These are phyloP conservation scores for Lacanobia oleracea DNA, from an alignment of 2,888 invertebrate species.

Conservation along the genomic window DNA sequence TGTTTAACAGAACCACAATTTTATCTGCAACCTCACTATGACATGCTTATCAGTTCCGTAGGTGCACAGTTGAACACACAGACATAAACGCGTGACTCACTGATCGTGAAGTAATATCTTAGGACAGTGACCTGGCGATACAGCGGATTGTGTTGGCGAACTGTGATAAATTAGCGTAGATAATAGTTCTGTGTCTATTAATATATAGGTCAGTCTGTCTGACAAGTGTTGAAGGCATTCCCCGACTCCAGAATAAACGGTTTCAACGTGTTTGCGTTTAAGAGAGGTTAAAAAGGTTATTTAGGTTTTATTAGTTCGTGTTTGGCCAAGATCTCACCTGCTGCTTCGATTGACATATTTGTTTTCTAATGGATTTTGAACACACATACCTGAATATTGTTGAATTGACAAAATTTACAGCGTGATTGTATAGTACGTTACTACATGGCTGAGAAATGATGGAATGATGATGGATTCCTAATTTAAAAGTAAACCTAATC, in stretches of 20 bases:
- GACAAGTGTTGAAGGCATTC: neutral
- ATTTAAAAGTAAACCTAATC: no score
- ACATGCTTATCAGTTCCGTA: constrained; percentile 48
- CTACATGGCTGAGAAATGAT: no score
- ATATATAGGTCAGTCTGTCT: constrained; percentile 11
- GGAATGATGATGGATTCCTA: no score
- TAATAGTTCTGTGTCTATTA: constrained; percentile 18
- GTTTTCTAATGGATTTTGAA: no score
- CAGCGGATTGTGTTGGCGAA: constrained; percentile 28
- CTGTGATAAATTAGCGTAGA: constrained; percentile 24
- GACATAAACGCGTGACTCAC: constrained; percentile 45
- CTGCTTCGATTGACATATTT: no score
- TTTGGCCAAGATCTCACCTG: neutral
- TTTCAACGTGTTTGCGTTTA: no score
- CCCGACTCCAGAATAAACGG: no score
- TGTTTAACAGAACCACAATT: neutral
- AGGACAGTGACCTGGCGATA: constrained; percentile 52
- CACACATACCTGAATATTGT: no score
- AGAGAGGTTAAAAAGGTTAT: neutral
- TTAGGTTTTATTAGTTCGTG: neutral
- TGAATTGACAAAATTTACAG: no score
- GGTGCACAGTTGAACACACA: constrained; percentile 22
- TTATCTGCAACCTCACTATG: constrained; percentile 12
- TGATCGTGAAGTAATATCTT: constrained; percentile 44
- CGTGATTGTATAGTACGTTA: no score